phyloP scores from a whole-genome alignment of 2,888 invertebrate genomes.

The Drosophila heteroneura region DNA sequence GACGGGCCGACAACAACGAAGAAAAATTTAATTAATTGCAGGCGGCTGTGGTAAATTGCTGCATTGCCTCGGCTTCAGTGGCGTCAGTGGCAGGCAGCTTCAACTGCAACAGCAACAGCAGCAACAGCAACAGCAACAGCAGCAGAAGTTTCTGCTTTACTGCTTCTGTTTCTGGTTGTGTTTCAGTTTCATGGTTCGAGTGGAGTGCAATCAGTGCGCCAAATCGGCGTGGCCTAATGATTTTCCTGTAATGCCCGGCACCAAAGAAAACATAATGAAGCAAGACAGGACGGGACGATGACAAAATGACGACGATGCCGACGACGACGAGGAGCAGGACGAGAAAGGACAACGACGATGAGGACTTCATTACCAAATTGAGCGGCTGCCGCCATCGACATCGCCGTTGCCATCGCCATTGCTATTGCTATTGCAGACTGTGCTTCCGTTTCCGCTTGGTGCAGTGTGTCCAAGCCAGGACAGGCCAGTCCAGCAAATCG shows the following conservation, averaged over 20 bases:
- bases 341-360: constrained; percentile 41
- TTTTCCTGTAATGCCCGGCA: constrained; percentile 77
- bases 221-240: constrained; percentile 80
- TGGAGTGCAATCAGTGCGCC: constrained; percentile 74
- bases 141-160: background rate
- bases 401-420: constrained; percentile 30
- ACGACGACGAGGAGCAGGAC: constrained; percentile 44
- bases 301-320: constrained; percentile 25
- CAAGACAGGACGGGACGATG: constrained; percentile 27
- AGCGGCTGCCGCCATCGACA: constrained; percentile 63
- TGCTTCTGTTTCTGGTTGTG: background rate
- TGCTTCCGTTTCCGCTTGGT: constrained; percentile 76
- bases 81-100: constrained; percentile 12
- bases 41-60: constrained; percentile 32
- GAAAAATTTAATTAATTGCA: constrained; percentile 80
- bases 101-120: constrained; percentile 15
- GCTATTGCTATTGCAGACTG: constrained; percentile 63
- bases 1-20: constrained; percentile 36
- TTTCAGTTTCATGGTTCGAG: constrained; percentile 25
- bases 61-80: constrained; percentile 32
- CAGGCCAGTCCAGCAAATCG: constrained; percentile 50
- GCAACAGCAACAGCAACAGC: background rate
- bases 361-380: constrained; percentile 81
- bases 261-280: constrained; percentile 77
- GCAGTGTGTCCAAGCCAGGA: constrained; percentile 45